These are phyloP conservation scores for Semicossyphus pulcher DNA, from an alignment of 2,113 vertebrate species.

Conservation along the genomic window DNA sequence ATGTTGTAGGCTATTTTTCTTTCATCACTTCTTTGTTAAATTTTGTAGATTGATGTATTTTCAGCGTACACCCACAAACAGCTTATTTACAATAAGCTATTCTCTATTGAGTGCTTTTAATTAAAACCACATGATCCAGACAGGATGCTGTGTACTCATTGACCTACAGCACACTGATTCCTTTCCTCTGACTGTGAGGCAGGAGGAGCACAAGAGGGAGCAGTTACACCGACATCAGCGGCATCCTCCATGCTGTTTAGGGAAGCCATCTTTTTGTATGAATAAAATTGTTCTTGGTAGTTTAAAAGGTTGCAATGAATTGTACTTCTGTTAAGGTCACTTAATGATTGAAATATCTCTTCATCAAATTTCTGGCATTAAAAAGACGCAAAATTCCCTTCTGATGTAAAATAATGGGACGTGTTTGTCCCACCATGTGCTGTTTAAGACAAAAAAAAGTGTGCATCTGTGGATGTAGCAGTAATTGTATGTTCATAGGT, in stretches of 20 bases:
- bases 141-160: neutral
- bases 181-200: constrained; percentile 3
- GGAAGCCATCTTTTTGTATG: neutral
- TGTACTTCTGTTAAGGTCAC: too few relatives aligned
- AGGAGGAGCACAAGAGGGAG: constrained; percentile 57
- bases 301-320: neutral
- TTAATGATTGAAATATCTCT: neutral
- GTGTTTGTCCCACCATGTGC: too few relatives aligned
- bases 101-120: constrained; percentile 16
- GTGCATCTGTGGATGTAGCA: too few relatives aligned
- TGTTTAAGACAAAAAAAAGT: too few relatives aligned
- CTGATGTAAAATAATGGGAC: too few relatives aligned
- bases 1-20: too few relatives aligned
- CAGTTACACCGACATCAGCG: constrained; percentile 20
- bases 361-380: neutral
- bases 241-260: neutral
- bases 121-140: constrained; percentile 2
- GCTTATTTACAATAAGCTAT: neutral
- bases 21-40: neutral
- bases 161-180: neutral
- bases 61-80: neutral
- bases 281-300: neutral
- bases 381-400: neutral
- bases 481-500: too few relatives aligned
- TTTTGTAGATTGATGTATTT: neutral